phyloP scores from a whole-genome alignment of 2,888 invertebrate species.

The Amphipyra berbera region DNA sequence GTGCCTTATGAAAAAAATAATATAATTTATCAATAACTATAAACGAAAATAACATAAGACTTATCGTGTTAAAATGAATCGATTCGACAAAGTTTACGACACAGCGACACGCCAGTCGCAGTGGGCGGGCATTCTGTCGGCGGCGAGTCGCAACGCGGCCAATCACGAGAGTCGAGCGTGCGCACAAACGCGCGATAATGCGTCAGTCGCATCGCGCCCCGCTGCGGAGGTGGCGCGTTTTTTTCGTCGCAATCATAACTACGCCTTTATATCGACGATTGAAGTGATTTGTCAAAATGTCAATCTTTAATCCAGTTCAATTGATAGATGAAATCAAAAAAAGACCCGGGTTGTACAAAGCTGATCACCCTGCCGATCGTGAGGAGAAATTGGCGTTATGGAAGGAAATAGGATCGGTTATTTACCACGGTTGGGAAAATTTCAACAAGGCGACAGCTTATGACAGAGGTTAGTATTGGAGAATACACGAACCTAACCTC shows the following conservation, averaged over 20 bases:
- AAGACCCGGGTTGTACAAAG: slow-evolving; percentile 78
- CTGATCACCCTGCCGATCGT: slow-evolving; percentile 85
- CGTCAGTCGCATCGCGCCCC: slow-evolving; percentile 72
- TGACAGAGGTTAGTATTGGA: slow-evolving; percentile 76
- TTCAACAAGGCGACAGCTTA: slow-evolving; percentile 82
- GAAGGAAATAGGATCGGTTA: slow-evolving; percentile 82
- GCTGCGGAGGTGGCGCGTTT: slow-evolving; percentile 68
- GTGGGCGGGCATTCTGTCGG: slow-evolving; percentile 66
- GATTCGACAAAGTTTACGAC: slow-evolving; percentile 60
- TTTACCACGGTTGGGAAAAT: slow-evolving; percentile 78
- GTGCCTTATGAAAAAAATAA: slow-evolving; percentile 28
- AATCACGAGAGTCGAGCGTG: slow-evolving; percentile 61
- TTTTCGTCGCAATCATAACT: slow-evolving; percentile 67
- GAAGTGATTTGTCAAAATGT: slow-evolving; percentile 58
- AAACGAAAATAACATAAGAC: slow-evolving; percentile 37
- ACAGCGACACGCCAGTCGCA: slow-evolving; percentile 67
- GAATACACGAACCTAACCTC: slow-evolving; percentile 43
- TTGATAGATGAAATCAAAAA: slow-evolving; percentile 85
- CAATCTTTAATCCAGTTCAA: slow-evolving; percentile 73
- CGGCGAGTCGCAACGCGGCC: slow-evolving; percentile 64
- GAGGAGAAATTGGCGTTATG: slow-evolving; percentile 81
- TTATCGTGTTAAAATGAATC: slow-evolving; percentile 55
- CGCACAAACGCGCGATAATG: slow-evolving; percentile 65
- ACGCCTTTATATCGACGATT: slow-evolving; percentile 42
- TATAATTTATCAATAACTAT: slow-evolving; percentile 34